phyloP scores from a whole-genome alignment of 2,888 invertebrate species.

The Palloptera scutellata region DNA sequence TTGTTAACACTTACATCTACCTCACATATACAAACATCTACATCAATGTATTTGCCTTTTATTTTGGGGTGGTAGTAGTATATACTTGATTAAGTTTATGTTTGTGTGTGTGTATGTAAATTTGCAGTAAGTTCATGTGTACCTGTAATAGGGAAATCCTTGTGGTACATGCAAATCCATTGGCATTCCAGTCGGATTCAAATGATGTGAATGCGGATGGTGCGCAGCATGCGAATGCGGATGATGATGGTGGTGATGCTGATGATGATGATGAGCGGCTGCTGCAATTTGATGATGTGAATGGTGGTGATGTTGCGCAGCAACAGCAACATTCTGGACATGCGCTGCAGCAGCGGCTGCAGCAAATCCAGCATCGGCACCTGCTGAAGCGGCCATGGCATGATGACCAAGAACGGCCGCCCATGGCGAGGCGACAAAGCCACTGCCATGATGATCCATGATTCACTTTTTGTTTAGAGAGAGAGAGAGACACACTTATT shows the following conservation, averaged over 20 bases:
- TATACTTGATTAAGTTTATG: too few species aligned
- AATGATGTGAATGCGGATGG: conserved; percentile 67
- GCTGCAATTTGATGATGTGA: conserved; percentile 53
- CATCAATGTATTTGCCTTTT: too few species aligned
- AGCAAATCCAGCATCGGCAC: conserved; percentile 60
- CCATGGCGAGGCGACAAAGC: conserved; percentile 80
- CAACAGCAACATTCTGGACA: conserved; percentile 66
- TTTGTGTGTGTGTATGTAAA: too few species aligned
- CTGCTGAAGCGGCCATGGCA: conserved; percentile 59
- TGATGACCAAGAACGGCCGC: conserved; percentile 74
- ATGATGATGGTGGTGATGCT: conserved; percentile 50
- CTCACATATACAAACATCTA: too few species aligned
- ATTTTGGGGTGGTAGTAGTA: too few species aligned
- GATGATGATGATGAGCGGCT: conserved; percentile 55
- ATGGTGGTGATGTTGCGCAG: conserved; percentile 58
- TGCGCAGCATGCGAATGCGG: conserved; percentile 62
- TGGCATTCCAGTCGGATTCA: conserved; percentile 73
- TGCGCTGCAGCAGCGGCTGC: conserved; percentile 65
- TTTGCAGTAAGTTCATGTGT: neutral
- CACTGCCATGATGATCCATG: conserved; percentile 82
- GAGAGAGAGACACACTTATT: too few species aligned
- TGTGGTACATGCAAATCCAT: conserved; percentile 94
- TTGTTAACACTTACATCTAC: too few species aligned
- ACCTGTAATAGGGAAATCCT: conserved; percentile 87
- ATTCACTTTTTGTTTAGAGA: too few species aligned